These are phyloP conservation scores for Nothura maculosa DNA, from an alignment of 2,797 vertebrate genomes.

Conservation along the genomic window DNA sequence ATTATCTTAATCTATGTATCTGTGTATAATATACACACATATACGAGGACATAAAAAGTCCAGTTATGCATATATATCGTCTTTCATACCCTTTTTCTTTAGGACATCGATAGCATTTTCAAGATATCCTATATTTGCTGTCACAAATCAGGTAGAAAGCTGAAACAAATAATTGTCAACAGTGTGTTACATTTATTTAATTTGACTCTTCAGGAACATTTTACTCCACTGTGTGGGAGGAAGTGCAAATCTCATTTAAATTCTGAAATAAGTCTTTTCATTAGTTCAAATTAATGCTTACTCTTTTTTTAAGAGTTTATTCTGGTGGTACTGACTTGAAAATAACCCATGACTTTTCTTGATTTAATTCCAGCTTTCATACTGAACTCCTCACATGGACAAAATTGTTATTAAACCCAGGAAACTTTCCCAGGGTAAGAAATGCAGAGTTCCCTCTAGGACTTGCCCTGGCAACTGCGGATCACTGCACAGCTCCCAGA, in stretches of 20 bases:
- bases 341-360: constrained; percentile 47
- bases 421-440: neutral
- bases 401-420: constrained; percentile 14
- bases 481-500: constrained; percentile 4
- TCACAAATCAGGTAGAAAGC: neutral
- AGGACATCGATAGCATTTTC: neutral
- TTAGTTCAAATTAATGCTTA: constrained; percentile 41
- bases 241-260: constrained; percentile 38
- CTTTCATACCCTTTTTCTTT: neutral
- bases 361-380: constrained; percentile 58
- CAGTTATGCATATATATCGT: neutral
- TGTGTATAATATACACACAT: neutral
- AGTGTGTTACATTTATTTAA: neutral
- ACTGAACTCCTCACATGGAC: neutral
- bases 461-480: neutral
- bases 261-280: constrained; percentile 18
- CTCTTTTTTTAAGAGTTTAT: constrained; percentile 30
- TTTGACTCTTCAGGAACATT: constrained; percentile 3
- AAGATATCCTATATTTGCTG: neutral
- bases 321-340: constrained; percentile 17
- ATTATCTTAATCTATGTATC: neutral
- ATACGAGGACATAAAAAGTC: neutral
- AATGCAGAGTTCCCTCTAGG: constrained; percentile 10
- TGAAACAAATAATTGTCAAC: neutral
- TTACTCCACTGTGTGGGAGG: neutral